Evolutionary conservation across 1,140 invertebrate genomes (phyloP), one percentile per base, ranked within the genome.

Genomic region (Arctopsyche grandis): DNA sequence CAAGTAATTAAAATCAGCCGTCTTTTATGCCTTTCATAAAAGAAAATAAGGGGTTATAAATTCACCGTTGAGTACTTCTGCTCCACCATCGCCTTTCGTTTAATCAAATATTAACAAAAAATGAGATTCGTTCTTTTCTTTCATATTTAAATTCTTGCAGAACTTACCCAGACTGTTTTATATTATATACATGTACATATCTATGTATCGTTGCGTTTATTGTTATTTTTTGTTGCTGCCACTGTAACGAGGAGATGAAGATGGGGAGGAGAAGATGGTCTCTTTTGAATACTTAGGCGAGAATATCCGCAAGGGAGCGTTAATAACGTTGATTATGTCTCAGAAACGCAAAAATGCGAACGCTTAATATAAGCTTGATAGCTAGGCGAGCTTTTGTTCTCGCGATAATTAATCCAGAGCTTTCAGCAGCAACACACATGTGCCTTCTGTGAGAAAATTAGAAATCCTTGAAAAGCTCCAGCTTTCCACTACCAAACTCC

Each of bases 321-420:
- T 66, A 66, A 66, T 66, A 66, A 66, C 63, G 63, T 66, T 66
- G 63, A 66, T 66, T 66, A 66, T 66, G 63, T 66, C 63, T 66
- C 63, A 66, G 63, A 66, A 66, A 66, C 63, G 63, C 63, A 66
- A 66, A 66, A 66, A 66, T 66, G 63, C 63, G 63, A 66, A 66
- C 63, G 63, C 63, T 66, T 66, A 66, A 66, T 66, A 66, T 66
- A 66, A 66, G 63, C 63, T 66, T 66, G 63, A 66, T 66, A 26
- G 63, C 63, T 66, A 52, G 48, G 63, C 10, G 19, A 66, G 63
- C 63, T 66, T 66, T 66, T 66, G 63, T 66, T 66, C 63, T 66
- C 63, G 63, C 21, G 63, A 66, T 66, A 66, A 66, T 66, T 66
- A 66, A 66, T 66, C 63, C 63, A 21, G 22, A 21, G 21, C 21